A percentile compares a stretch with the other conserved stretches of the same genome.
Evolutionary conservation across 2,797 vertebrate genomes (phyloP).

Genomic region (Clarias fuscus): DNA sequence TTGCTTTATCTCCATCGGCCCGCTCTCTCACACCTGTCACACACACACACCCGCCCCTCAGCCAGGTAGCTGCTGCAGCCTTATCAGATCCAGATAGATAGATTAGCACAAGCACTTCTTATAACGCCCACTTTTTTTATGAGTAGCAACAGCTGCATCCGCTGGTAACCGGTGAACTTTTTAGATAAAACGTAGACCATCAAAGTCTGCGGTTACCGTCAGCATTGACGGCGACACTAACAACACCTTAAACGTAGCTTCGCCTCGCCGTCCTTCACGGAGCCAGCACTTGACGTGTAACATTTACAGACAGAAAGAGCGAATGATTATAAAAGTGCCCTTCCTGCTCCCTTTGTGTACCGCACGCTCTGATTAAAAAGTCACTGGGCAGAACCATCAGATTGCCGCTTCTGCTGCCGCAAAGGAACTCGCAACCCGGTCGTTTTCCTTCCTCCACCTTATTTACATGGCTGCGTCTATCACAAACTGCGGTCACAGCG

Average conservation of each 20-base stretch:
- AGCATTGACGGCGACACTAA: slow-evolving; percentile 32
- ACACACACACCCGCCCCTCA: slow-evolving; percentile 67
- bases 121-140: slow-evolving; percentile 70
- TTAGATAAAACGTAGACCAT: slow-evolving; percentile 75
- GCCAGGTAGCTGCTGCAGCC: slow-evolving; percentile 80
- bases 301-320: slow-evolving; percentile 64
- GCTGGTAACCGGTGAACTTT: slow-evolving; percentile 78
- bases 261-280: slow-evolving; percentile 50
- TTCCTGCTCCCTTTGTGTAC: slow-evolving; percentile 74
- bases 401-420: slow-evolving; percentile 42
- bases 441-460: slow-evolving; percentile 52
- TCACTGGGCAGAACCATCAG: slow-evolving; percentile 63
- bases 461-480: slow-evolving; percentile 51
- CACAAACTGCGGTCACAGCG: slow-evolving; percentile 20
- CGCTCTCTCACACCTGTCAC: slow-evolving; percentile 88
- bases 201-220: slow-evolving; percentile 74
- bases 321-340: slow-evolving; percentile 61
- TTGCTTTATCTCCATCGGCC: slow-evolving; percentile 87
- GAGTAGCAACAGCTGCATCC: slow-evolving; percentile 82
- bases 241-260: slow-evolving; percentile 44
- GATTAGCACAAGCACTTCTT: slow-evolving; percentile 77
- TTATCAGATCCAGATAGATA: slow-evolving; percentile 85
- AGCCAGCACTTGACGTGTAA: slow-evolving; percentile 39
- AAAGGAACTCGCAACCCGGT: slow-evolving; percentile 38
- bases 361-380: slow-evolving; percentile 70